A percentile compares a stretch with the other conserved stretches of the same genome.
Conservation (phyloP, 2,113 vertebrate species). For the Rynchops niger region DNA sequence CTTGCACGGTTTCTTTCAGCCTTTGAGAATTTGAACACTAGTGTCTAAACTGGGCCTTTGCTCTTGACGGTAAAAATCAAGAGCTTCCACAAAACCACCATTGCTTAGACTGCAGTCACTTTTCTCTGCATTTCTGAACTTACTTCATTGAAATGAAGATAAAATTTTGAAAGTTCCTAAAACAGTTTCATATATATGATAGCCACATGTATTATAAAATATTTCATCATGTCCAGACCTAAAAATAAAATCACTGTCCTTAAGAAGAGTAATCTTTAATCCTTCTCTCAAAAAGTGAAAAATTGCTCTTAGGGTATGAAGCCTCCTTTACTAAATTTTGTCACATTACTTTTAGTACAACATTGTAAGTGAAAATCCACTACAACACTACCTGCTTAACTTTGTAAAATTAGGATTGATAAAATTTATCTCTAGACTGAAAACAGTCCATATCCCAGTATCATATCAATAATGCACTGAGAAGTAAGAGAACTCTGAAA, state of each 20-base stretch:
- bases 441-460: not conserved
- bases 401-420: not conserved
- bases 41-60: not conserved
- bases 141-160: not conserved
- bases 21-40: not conserved
- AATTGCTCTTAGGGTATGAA: not conserved
- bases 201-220: slow-evolving; percentile 15
- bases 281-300: slow-evolving; percentile 3
- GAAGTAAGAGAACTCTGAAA: not conserved
- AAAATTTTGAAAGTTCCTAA: not conserved
- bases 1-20: not conserved
- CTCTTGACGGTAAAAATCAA: not conserved
- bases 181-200: not conserved
- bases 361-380: not conserved
- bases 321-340: not conserved
- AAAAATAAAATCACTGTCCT: not conserved
- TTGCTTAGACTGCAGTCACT: not conserved
- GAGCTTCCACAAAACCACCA: not conserved
- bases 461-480: not conserved
- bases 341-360: not conserved
- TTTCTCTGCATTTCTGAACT: slow-evolving; percentile 8
- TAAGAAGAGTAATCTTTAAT: not conserved
- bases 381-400: not conserved
- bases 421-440: not conserved
- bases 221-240: not conserved